phyloP scores from a whole-genome alignment of 2,113 vertebrate genomes.

The Corythornis vintsioides region DNA sequence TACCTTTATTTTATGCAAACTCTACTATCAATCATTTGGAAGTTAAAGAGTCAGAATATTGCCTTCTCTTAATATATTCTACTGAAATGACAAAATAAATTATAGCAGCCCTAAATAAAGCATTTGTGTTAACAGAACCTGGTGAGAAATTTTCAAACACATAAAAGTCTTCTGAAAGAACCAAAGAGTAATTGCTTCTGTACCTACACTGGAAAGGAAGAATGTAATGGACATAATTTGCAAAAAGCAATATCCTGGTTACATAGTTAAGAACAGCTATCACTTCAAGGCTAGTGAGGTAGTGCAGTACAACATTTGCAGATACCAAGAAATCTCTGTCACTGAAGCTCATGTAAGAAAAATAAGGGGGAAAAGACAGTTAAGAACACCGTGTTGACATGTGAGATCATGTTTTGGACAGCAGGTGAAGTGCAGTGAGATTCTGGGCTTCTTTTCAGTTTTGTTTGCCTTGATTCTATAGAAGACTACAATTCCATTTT shows the following conservation, averaged over 20 bases:
- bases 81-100: background rate
- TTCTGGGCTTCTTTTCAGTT: background rate
- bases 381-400: background rate
- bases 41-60: background rate
- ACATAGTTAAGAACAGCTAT: background rate
- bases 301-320: background rate
- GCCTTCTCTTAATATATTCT: background rate
- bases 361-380: background rate
- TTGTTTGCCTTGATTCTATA: background rate
- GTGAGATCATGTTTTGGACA: background rate
- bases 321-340: background rate
- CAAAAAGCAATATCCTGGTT: background rate
- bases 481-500: background rate
- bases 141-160: background rate
- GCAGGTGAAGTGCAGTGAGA: background rate
- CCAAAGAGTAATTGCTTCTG: background rate
- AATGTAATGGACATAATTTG: background rate
- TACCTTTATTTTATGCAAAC: background rate
- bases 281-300: background rate
- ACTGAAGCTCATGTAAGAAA: background rate
- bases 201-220: background rate
- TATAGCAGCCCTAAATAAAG: background rate
- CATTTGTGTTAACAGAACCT: background rate
- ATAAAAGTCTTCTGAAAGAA: background rate
- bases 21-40: background rate